Evolutionary conservation across 2,888 invertebrate species (phyloP).

Genomic region (Scaeva pyrastri): DNA sequence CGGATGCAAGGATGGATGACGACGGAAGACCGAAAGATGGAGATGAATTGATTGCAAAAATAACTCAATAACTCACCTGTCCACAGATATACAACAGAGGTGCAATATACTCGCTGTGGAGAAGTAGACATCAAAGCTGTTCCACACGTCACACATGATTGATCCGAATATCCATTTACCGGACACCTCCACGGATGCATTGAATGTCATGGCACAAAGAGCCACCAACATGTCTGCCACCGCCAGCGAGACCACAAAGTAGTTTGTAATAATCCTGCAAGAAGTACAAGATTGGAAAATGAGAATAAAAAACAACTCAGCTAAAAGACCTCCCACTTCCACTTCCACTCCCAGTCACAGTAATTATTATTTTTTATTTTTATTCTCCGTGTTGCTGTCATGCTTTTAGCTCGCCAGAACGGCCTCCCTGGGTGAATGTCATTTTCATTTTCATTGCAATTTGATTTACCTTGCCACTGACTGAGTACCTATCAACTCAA

Average conservation of each 20-base stretch:
- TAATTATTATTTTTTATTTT: conserved; percentile 64
- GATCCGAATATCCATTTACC: conserved; percentile 95
- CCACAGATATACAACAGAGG: conserved; percentile 97
- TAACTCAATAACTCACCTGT: conserved; percentile 84
- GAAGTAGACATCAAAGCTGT: conserved; percentile 96
- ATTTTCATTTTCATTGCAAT: conserved; percentile 67
- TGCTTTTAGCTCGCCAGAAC: conserved; percentile 17
- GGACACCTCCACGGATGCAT: conserved; percentile 93
- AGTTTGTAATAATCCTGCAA: conserved; percentile 93
- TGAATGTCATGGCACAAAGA: conserved; percentile 95
- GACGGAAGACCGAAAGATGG: conserved; percentile 13
- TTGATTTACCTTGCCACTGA: conserved; percentile 63
- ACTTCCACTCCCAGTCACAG: conserved; percentile 9
- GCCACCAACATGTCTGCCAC: conserved; percentile 97
- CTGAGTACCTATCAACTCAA: conserved; percentile 15
- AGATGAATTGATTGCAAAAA: conserved; percentile 71
- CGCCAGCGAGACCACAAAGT: conserved; percentile 97
- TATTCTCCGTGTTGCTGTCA: conserved; percentile 27
- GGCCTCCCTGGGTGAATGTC: conserved; percentile 29
- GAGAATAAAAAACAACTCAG: conserved; percentile 11
- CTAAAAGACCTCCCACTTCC: not conserved
- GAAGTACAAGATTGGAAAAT: conserved; percentile 2
- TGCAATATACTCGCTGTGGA: conserved; percentile 96
- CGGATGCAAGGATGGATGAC: conserved; percentile 8
- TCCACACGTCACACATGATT: conserved; percentile 97